Evolutionary conservation across 2,888 invertebrate species (phyloP).

Genomic region (Volucella inanis): DNA sequence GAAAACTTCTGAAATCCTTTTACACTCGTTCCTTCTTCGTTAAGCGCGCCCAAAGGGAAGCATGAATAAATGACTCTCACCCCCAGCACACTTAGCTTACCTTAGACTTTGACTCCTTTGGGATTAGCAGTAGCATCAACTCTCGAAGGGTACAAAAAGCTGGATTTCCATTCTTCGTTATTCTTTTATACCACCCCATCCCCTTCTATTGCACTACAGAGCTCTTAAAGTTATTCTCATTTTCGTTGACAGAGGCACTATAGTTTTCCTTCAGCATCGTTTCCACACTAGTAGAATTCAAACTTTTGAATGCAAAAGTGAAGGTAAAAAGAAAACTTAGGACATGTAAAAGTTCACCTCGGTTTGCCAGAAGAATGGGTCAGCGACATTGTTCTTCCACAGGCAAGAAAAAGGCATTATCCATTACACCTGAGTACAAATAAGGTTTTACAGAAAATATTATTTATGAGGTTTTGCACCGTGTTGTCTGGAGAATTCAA

Average conservation of each 20-base stretch:
- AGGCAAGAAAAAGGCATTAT: constrained; percentile 58
- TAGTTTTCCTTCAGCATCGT: constrained; percentile 67
- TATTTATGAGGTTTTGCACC: constrained; percentile 66
- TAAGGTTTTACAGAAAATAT: constrained; percentile 70
- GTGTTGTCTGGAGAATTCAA: constrained; percentile 51
- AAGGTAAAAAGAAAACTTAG: neutral
- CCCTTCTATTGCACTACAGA: constrained; percentile 15
- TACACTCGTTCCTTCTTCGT: constrained; percentile 37
- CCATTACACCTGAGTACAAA: constrained; percentile 64
- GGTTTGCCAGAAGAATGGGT: constrained; percentile 64
- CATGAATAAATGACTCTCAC: constrained; percentile 73
- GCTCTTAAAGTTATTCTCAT: constrained; percentile 61
- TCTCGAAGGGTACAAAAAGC: constrained; percentile 59
- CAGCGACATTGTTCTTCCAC: constrained; percentile 68
- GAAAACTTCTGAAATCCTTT: constrained; percentile 71
- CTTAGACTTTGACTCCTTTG: constrained; percentile 67
- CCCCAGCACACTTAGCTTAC: constrained; percentile 73
- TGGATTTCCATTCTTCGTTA: constrained; percentile 43
- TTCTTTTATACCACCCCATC: constrained; percentile 18
- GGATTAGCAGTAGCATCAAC: constrained; percentile 63
- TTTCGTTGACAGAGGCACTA: constrained; percentile 70
- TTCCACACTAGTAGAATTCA: constrained; percentile 69
- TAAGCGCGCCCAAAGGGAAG: constrained; percentile 38
- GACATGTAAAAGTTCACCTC: constrained; percentile 53
- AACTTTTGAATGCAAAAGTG: constrained; percentile 67